Evolutionary conservation across 2,888 invertebrate species (phyloP).

Genomic region (Aplocera efformata): DNA sequence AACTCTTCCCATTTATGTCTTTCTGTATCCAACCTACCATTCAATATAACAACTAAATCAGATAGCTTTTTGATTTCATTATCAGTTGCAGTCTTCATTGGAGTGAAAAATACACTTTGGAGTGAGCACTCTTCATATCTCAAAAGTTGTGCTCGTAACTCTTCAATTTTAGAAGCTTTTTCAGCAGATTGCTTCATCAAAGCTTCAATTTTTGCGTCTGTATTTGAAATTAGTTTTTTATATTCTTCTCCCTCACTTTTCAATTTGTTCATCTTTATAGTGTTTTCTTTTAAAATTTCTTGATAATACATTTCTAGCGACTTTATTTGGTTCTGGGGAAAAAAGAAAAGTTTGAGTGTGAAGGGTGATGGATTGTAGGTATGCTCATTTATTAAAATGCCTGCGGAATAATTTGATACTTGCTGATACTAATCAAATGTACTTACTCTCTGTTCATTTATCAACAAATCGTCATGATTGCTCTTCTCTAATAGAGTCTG

Average conservation of each 20-base stretch:
- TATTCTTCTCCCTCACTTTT: slow-evolving; percentile 61
- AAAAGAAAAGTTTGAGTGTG: neutral
- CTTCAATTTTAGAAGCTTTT: slow-evolving; percentile 70
- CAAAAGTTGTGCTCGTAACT: slow-evolving; percentile 63
- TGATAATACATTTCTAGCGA: slow-evolving; percentile 67
- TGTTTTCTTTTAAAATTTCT: slow-evolving; percentile 70
- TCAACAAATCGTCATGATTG: slow-evolving; percentile 82
- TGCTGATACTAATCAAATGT: neutral
- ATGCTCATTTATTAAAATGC: no score
- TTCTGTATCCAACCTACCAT: slow-evolving; percentile 80
- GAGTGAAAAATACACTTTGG: slow-evolving; percentile 72
- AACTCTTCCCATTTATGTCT: slow-evolving; percentile 80
- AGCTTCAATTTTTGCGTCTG: slow-evolving; percentile 74
- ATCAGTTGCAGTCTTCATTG: slow-evolving; percentile 80
- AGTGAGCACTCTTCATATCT: slow-evolving; percentile 72
- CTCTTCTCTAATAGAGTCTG: slow-evolving; percentile 82
- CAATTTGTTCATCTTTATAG: slow-evolving; percentile 71
- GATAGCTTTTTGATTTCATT: slow-evolving; percentile 82
- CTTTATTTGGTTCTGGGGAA: slow-evolving; percentile 72
- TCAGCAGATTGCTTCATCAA: slow-evolving; percentile 66
- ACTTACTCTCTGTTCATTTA: slow-evolving; percentile 81
- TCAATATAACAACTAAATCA: slow-evolving; percentile 78
- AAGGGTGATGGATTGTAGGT: no score
- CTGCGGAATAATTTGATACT: neutral
- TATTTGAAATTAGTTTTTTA: slow-evolving; percentile 65